Evolutionary conservation across 2,888 invertebrate genomes (phyloP), one percentile per base, ranked within the genome.

Genomic region (Seira sanloemensis): DNA sequence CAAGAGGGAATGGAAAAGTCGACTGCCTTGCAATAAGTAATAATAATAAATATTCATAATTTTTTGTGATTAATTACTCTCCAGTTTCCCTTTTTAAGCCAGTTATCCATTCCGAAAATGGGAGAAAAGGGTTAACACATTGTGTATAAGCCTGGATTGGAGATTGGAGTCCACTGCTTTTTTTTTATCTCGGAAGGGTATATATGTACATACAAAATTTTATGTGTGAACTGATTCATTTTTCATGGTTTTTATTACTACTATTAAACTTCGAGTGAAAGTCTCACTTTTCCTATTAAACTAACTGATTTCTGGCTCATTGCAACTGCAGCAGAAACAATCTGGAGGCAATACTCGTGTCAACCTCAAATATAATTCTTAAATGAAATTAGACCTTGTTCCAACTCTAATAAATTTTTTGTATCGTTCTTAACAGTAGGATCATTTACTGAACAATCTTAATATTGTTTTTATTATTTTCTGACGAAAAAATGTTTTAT

Each of bases 211-310:
- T 12, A 37, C 37, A 37, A 37, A 37, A 37, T 25, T 72, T 78
- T 26, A 72, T 79, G 79, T 67, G 73, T 67, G 67, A 80, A 79
- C 23, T 27, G 80, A 68, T 37, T 68, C 80, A 74, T 74, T 74
- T 67, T 27, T 80, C 54, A 50, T 73, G 46, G 50, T 19, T 72
- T 72, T 50, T 50, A 23, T 25, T 66, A 76, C 54, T 18, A 54
- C 58, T 69, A 77, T 82, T 82, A 72, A n/a, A n/a, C n/a, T n/a
- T n/a, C n/a, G n/a, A n/a, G 67, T 25, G 58, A 71, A 80, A 82
- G 58, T 82, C 73, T 77, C 77, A 78, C 67, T 73, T 67, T 73
- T 16, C 73, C 73, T 46, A 77, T 83, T 83, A 73, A 72, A 67
- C 82, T 26, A 37, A 37, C 12, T n/a, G n/a, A n/a, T n/a, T n/a